Evolutionary conservation across 2,797 vertebrate species (phyloP).

Genomic region (Mormyrus hasselquistii): DNA sequence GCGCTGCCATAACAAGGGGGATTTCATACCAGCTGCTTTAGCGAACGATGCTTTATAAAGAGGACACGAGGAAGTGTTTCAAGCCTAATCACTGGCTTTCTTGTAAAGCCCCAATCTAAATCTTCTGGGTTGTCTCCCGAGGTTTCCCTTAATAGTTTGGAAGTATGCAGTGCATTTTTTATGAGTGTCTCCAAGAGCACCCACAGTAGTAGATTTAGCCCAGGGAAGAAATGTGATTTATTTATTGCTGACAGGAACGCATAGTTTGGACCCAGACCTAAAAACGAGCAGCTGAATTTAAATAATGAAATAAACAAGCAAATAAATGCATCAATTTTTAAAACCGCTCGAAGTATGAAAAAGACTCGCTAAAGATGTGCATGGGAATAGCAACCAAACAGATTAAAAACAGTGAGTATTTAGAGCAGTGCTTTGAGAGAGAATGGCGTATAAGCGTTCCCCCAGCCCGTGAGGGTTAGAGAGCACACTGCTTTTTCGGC

Average conservation of each 20-base stretch:
- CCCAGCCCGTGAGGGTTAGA: background rate
- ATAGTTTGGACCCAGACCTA: background rate
- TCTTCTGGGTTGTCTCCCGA: background rate
- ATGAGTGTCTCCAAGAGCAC: background rate
- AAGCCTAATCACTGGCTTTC: background rate
- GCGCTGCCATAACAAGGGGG: background rate
- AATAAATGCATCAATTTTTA: background rate
- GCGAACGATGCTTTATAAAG: conserved; percentile 2
- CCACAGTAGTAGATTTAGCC: background rate
- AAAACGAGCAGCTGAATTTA: background rate
- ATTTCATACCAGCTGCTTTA: conserved; percentile 8
- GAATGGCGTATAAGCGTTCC: background rate
- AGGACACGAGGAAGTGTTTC: background rate
- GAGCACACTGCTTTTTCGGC: background rate
- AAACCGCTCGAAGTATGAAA: background rate
- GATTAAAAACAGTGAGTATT: background rate
- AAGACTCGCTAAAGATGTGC: background rate
- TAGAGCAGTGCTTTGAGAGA: background rate
- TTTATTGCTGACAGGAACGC: background rate
- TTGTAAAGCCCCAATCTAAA: background rate
- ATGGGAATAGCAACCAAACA: background rate
- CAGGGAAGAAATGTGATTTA: conserved; percentile 10
- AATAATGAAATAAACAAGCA: conserved; percentile 8
- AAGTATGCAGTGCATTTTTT: conserved; percentile 1
- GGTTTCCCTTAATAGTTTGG: background rate